Conservation (phyloP, 1,140 invertebrate genomes). For the Drosophila azteca region DNA sequence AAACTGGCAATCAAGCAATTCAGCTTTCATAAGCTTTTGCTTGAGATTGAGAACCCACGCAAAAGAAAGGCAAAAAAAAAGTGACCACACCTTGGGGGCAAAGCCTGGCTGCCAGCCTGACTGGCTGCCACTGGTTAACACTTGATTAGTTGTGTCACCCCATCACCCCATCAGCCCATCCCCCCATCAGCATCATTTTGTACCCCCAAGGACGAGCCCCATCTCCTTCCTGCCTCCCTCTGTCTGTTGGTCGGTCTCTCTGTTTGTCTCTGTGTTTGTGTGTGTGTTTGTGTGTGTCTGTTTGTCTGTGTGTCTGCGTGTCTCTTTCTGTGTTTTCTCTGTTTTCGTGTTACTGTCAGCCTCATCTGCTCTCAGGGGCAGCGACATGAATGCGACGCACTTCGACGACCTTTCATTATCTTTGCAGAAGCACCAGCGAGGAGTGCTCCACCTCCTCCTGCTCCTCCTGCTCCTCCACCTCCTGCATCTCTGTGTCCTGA, state of each 20-base stretch:
- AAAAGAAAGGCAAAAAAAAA: slow-evolving; percentile 3
- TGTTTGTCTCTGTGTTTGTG: no score
- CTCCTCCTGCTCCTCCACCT: neutral
- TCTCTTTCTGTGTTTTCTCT: slow-evolving; percentile 34
- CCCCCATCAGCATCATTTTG: slow-evolving; percentile 2
- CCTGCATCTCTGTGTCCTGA: slow-evolving; percentile 19
- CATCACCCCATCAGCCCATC: slow-evolving; percentile 10
- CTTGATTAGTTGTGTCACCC: slow-evolving; percentile 65
- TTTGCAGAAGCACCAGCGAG: slow-evolving; percentile 18
- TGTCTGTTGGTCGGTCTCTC: no score
- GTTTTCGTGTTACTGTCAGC: slow-evolving; percentile 49
- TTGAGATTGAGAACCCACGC: no score
- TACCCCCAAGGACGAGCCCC: slow-evolving; percentile 33
- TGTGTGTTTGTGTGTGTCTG: neutral
- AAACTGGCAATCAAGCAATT: no score
- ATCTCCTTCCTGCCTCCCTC: no score
- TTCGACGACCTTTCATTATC: slow-evolving; percentile 81
- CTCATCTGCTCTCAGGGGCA: slow-evolving; percentile 42
- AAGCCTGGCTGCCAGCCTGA: no score
- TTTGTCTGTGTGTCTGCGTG: neutral
- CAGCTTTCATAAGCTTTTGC: no score
- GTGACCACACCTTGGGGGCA: slow-evolving; percentile 26
- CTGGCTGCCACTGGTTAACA: slow-evolving; percentile 44
- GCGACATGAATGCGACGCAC: slow-evolving; percentile 67
- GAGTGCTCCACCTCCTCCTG: neutral